Evolutionary conservation across 2,888 invertebrate genomes (phyloP).

Genomic region (Stictocephala bisonia): DNA sequence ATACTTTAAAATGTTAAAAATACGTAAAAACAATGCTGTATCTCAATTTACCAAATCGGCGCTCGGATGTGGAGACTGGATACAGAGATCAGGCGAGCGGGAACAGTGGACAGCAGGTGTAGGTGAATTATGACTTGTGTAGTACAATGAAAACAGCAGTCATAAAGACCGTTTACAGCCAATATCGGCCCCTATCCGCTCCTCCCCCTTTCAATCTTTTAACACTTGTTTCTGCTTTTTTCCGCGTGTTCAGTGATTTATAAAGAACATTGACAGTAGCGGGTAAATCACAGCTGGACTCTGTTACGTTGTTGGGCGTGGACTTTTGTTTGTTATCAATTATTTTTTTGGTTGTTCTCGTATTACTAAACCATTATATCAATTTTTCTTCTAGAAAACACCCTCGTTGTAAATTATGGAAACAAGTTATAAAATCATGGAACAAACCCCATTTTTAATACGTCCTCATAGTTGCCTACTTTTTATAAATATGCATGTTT

Average conservation of each 20-base stretch:
- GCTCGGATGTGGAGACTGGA: background rate
- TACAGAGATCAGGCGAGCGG: slow-evolving; percentile 23
- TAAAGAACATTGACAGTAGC: slow-evolving; percentile 24
- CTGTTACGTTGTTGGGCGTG: background rate
- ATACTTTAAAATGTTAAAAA: no score
- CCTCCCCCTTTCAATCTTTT: slow-evolving; percentile 39
- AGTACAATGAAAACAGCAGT: slow-evolving; percentile 34
- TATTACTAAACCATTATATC: no score
- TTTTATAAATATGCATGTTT: no score
- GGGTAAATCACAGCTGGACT: slow-evolving; percentile 15
- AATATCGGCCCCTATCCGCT: slow-evolving; percentile 26
- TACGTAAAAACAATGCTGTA: no score
- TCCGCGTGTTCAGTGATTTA: slow-evolving; percentile 25
- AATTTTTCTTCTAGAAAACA: no score
- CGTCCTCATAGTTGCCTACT: no score
- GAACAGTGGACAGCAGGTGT: slow-evolving; percentile 37
- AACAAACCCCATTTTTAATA: no score
- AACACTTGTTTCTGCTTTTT: slow-evolving; percentile 38
- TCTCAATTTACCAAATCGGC: no score
- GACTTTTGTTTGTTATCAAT: background rate
- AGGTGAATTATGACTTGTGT: slow-evolving; percentile 28
- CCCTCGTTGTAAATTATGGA: no score
- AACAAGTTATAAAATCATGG: no score
- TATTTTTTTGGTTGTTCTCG: no score
- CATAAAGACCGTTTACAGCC: slow-evolving; percentile 40